phyloP scores from a whole-genome alignment of 2,888 invertebrate species.

The Zonitis immaculata region DNA sequence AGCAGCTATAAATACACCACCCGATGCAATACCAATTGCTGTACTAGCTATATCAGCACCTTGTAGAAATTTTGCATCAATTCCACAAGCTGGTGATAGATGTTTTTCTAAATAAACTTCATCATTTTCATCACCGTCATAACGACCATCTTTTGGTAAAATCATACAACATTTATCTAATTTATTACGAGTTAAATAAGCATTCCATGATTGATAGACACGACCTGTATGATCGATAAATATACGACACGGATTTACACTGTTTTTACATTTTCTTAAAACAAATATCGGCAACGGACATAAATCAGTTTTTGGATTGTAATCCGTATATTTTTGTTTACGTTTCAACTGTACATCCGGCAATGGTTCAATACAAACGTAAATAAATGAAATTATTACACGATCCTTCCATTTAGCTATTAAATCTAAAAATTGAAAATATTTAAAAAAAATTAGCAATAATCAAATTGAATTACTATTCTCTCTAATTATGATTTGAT shows the following conservation, averaged over 20 bases:
- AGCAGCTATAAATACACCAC: conserved; percentile 53
- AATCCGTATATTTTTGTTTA: conserved; percentile 32
- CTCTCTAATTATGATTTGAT: conserved; percentile 29
- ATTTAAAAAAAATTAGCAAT: neutral
- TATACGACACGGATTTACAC: conserved; percentile 36
- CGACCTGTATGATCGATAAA: conserved; percentile 47
- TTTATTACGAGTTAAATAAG: conserved; percentile 53
- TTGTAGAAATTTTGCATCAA: conserved; percentile 31
- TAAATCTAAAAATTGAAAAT: conserved; percentile 23
- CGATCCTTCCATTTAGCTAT: conserved; percentile 31
- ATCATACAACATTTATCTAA: conserved; percentile 54
- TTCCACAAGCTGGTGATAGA: conserved; percentile 39
- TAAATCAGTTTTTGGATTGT: conserved; percentile 39
- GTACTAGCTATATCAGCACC: conserved; percentile 35
- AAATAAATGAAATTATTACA: conserved; percentile 34
- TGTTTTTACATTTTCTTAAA: conserved; percentile 39
- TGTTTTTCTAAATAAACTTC: conserved; percentile 34
- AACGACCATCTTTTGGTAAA: conserved; percentile 52
- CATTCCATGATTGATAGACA: conserved; percentile 54
- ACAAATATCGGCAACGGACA: conserved; percentile 40
- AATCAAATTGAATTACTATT: conserved; percentile 28
- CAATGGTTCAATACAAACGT: conserved; percentile 37
- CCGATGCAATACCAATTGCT: conserved; percentile 43
- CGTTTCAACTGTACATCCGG: conserved; percentile 33
- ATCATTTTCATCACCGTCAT: conserved; percentile 33